Base-by-base conservation (phyloP, 2,888 invertebrate species). In the Drosophila mayaguana region DNA sequence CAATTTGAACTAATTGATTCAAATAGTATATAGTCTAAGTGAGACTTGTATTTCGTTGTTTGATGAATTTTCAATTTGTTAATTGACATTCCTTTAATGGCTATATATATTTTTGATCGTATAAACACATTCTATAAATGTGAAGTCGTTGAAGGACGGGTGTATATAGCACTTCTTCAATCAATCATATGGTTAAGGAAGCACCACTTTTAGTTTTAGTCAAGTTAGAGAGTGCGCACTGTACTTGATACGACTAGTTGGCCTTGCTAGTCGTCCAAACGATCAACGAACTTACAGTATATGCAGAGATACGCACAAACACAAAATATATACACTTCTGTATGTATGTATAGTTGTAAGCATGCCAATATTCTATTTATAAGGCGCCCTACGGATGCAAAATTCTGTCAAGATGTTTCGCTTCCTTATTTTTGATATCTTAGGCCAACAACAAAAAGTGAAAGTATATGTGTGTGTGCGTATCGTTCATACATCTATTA, bases 281-380 rank as follows among this genome's bases (percentile, higher is more conserved):
- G 61, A 20, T 6, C 48, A 64, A 42, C 42, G 20, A n/a, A 56
- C 12, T 67, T 67, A 22, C 38, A 63, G 46, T 43, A 28, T 32
- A 36, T 20, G 42, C 40, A 11, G 8, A 28, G n/a, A 50, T 2
- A 56, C 20, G 32, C 32, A 43, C 20, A 46, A 7, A 8, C 8
- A 11, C 6, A 16, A n/a, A n/a, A n/a, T n/a, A n/a, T 3, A 34
- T 12, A 14, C 14, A 36, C 9, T 8, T 36, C 8, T 16, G 4
- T 28, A n/a, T 36, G 7, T 32, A 20, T 28, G 12, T 22, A 9
- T 57, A 28, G 16, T 2, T 57, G 40, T 16, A 16, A 12, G 14
- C 42, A 50, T 56, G 64, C 59, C 54, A 54, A 54, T 20, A 38
- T 48, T 65, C 71, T 71, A 65, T 72, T 72, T 72, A n/a, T 45